Conservation (phyloP, 2,888 invertebrate genomes). For the Baronia brevicornis region DNA sequence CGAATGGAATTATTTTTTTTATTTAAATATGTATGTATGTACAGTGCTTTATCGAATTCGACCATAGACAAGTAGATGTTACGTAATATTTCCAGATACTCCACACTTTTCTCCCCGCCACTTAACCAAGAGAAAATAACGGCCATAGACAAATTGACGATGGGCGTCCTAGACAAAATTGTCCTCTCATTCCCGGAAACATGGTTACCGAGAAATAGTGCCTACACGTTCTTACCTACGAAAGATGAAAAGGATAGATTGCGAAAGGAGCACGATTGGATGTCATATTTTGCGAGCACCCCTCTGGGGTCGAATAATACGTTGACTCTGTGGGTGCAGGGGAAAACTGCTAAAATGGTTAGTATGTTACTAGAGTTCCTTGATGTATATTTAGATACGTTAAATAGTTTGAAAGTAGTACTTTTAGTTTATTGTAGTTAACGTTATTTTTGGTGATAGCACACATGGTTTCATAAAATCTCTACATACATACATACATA, state of each 20-base stretch:
- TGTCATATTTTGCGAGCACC: constrained; percentile 20
- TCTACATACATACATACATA: too few relatives aligned
- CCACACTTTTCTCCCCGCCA: constrained; percentile 69
- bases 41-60: neutral
- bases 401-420: too few relatives aligned
- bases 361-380: constrained; percentile 7
- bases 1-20: too few relatives aligned
- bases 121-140: constrained; percentile 66
- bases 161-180: constrained; percentile 81
- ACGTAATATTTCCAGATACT: constrained; percentile 31
- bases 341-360: constrained; percentile 21
- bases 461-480: too few relatives aligned
- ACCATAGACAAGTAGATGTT: constrained; percentile 1
- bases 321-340: constrained; percentile 25
- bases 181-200: constrained; percentile 75
- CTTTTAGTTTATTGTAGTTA: too few relatives aligned
- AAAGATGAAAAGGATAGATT: constrained; percentile 12
- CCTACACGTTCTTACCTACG: constrained; percentile 11
- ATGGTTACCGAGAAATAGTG: constrained; percentile 72
- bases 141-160: constrained; percentile 74
- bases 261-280: constrained; percentile 12
- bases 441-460: too few relatives aligned
- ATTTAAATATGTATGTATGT: too few relatives aligned
- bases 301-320: constrained; percentile 23
- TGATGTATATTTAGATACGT: constrained; percentile 4